phyloP scores from a whole-genome alignment of 2,888 invertebrate species.

The Bombylius discolor region DNA sequence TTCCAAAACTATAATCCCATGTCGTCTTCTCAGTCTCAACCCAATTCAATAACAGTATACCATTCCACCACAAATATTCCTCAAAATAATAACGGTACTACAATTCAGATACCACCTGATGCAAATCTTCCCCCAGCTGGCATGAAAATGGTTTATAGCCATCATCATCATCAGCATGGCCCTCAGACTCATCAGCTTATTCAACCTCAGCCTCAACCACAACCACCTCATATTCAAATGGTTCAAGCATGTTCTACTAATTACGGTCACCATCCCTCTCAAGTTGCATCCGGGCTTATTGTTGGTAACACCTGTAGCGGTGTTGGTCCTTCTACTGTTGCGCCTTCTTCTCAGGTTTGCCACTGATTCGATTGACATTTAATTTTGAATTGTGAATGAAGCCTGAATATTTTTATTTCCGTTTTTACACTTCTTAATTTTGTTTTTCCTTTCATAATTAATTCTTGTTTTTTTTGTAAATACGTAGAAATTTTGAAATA shows the following conservation, averaged over 20 bases:
- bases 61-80: neutral
- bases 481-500: no score
- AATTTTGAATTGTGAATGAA: neutral
- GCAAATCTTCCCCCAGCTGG: neutral
- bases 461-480: no score
- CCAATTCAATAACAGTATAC: slow-evolving; percentile 10
- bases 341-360: slow-evolving; percentile 6
- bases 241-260: slow-evolving; percentile 10
- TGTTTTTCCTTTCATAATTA: no score
- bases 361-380: neutral
- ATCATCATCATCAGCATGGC: slow-evolving; percentile 6
- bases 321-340: neutral
- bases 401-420: neutral
- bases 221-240: neutral
- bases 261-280: slow-evolving; percentile 4
- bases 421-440: no score
- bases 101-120: neutral
- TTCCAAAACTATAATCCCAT: slow-evolving; percentile 13
- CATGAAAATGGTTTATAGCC: neutral
- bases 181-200: neutral
- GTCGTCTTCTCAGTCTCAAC: slow-evolving; percentile 9
- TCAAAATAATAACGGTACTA: neutral
- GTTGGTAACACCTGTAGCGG: neutral
- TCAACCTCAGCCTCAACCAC: neutral
- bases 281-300: neutral